Base-by-base conservation (phyloP, 1,140 invertebrate genomes). In the Agrilus planipennis region DNA sequence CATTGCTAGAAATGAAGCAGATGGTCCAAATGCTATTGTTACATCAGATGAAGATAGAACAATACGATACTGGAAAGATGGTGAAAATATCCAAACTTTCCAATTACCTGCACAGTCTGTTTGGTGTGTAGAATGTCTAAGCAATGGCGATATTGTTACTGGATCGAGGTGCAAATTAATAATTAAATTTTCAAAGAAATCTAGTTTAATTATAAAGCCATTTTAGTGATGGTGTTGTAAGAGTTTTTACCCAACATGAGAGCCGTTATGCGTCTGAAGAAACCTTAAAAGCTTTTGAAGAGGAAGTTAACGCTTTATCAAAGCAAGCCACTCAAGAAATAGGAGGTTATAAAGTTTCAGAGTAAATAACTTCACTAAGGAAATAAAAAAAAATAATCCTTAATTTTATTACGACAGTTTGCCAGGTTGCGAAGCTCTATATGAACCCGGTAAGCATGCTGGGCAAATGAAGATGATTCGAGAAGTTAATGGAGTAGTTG, bases 121-220 rank as follows among this genome's bases (percentile, higher is more conserved):
- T 5, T 98, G 94, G 94, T 76, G 77, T 32, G 80, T 94, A 0
- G 71, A 77, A 38, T 73, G 77, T 41, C 60, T 96, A 12, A 52
- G 67, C 3, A 94, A 95, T 67, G 82, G 81, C 9, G 91, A 97
- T 64, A 76, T 98, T 55, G 86, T 86, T n/a, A 78, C 85, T 44
- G 93, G 89, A 6, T 67, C 76, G 41, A 80, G 77, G 76, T 77
- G n/a, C n/a, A n/a, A n/a, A n/a, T n/a, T n/a, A n/a, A n/a, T n/a
- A n/a, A n/a, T n/a, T n/a, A n/a, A n/a, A n/a, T n/a, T n/a, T n/a
- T n/a, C n/a, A n/a, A n/a, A n/a, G n/a, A n/a, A n/a, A n/a, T n/a
- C n/a, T n/a, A n/a, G n/a, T n/a, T n/a, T n/a, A n/a, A n/a, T n/a
- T n/a, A n/a, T n/a, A n/a, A n/a, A n/a, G n/a, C n/a, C n/a, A 28